Conservation (phyloP, 2,113 vertebrate genomes). For the Perccottus glenii region DNA sequence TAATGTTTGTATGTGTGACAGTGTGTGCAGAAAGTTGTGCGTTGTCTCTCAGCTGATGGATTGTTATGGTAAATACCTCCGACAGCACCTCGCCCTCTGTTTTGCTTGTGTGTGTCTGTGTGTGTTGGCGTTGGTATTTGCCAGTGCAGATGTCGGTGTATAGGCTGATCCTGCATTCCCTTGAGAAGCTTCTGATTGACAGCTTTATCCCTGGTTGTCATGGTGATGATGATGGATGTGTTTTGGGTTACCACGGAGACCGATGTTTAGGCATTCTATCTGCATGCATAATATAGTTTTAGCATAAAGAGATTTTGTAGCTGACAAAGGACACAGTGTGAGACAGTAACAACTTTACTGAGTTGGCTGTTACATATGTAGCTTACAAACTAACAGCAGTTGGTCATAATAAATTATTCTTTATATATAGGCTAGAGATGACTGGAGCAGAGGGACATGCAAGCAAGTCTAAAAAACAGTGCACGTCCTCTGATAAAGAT, state of each 20-base stretch:
- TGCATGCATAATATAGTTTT: conserved; percentile 72
- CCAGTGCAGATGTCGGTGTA: conserved; percentile 47
- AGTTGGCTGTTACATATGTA: conserved; percentile 14
- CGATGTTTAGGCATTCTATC: conserved; percentile 64
- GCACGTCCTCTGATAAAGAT: conserved; percentile 53
- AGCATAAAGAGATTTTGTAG: conserved; percentile 60
- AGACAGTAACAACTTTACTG: conserved; percentile 25
- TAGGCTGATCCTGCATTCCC: conserved; percentile 41
- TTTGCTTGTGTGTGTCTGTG: background rate
- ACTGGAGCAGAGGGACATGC: conserved; percentile 10
- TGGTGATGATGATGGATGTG: conserved; percentile 77
- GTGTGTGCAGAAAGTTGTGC: conserved; percentile 27
- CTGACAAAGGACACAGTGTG: conserved; percentile 38
- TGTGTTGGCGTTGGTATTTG: conserved; percentile 30
- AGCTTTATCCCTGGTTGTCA: conserved; percentile 72
- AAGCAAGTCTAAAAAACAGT: conserved; percentile 26
- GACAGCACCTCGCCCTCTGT: conserved; percentile 15
- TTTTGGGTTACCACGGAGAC: conserved; percentile 68
- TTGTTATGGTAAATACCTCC: conserved; percentile 38
- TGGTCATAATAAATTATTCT: conserved; percentile 1
- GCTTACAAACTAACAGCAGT: background rate
- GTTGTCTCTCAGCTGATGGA: conserved; percentile 26
- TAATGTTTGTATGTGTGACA: conserved; percentile 24
- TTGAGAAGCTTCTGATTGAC: conserved; percentile 66
- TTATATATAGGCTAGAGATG: conserved; percentile 20